A percentile compares a stretch with the other conserved stretches of the same genome.
These are phyloP conservation scores for Schizothorax lantsangensis DNA, from an alignment of 2,797 vertebrate genomes.

Conservation along the genomic window DNA sequence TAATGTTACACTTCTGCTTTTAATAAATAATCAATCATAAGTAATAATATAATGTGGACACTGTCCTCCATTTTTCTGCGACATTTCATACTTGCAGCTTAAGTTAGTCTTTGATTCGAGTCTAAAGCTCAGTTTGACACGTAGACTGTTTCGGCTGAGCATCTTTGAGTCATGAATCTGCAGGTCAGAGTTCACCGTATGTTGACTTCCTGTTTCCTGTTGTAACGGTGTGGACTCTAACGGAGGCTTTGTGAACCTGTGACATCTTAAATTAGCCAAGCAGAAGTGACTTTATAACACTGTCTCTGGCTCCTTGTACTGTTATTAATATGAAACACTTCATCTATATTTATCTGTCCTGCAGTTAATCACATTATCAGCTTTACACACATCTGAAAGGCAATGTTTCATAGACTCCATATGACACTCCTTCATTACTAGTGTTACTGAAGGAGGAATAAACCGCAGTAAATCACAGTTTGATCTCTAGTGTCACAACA, in stretches of 20 bases:
- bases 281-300: too few relatives aligned
- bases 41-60: neutral
- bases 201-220: neutral
- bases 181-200: neutral
- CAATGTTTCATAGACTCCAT: neutral
- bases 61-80: neutral
- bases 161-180: neutral
- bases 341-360: neutral
- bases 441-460: neutral
- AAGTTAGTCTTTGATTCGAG: neutral
- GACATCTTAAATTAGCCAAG: neutral
- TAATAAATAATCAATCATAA: neutral
- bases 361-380: neutral
- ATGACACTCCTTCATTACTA: neutral
- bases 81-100: neutral
- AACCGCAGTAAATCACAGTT: neutral
- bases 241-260: neutral
- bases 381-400: neutral
- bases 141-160: neutral
- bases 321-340: neutral
- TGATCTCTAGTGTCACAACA: neutral
- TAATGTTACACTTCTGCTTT: neutral
- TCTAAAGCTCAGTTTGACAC: neutral
- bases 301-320: neutral
- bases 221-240: neutral